Conservation (phyloP, 2,797 vertebrate genomes). For the Brachymystax lenok region DNA sequence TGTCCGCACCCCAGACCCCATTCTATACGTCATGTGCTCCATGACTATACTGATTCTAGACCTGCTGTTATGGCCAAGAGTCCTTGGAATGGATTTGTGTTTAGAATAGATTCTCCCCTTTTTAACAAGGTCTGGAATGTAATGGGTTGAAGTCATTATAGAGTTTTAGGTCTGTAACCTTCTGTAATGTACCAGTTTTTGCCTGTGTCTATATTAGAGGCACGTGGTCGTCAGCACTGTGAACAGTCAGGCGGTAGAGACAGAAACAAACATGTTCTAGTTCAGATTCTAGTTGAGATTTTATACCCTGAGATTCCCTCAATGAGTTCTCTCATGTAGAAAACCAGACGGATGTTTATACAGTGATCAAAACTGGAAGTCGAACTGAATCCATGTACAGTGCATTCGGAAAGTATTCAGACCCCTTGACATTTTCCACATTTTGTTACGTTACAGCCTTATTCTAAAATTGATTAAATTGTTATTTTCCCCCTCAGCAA, state of each 20-base stretch:
- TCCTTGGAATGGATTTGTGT: not conserved
- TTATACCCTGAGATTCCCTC: not conserved
- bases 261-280: not conserved
- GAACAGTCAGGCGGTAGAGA: constrained; percentile 1
- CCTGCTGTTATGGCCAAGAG: not conserved
- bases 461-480: no score
- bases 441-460: no score
- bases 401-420: no score
- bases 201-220: constrained; percentile 48
- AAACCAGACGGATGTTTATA: not conserved
- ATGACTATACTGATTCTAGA: not conserved
- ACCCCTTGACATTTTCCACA: no score
- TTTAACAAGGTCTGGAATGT: not conserved
- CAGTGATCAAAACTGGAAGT: not conserved
- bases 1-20: not conserved
- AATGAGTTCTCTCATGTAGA: not conserved
- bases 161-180: not conserved
- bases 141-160: not conserved
- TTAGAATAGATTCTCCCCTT: not conserved
- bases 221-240: constrained; percentile 37
- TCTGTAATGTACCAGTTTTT: constrained; percentile 30
- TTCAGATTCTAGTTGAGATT: not conserved
- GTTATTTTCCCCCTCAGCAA: no score
- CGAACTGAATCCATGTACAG: not conserved
- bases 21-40: not conserved